Conservation (phyloP, 2,888 invertebrate species). For the Xanthia icteritia region DNA sequence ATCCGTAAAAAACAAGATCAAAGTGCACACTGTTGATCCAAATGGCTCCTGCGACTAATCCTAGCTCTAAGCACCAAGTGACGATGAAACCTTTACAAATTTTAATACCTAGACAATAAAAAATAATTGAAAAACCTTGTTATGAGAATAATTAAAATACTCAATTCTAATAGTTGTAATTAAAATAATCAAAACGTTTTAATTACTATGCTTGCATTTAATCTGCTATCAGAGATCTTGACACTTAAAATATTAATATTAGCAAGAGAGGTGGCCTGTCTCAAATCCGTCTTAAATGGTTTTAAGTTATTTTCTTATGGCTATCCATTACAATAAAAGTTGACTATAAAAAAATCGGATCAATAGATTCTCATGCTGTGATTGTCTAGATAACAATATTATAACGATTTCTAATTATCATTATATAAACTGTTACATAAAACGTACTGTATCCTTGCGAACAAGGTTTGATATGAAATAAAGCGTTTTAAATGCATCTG, state of each 20-base stretch:
- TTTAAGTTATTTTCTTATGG: conserved; percentile 3
- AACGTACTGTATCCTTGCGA: conserved; percentile 1
- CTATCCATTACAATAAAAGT: conserved; percentile 10
- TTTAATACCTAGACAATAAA: neutral
- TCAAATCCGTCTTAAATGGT: neutral
- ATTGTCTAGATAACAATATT: neutral
- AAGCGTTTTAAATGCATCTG: conserved; percentile 21
- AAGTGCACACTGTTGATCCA: neutral
- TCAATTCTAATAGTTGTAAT: conserved; percentile 5
- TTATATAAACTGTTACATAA: neutral
- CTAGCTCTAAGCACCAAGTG: neutral
- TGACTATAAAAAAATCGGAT: neutral
- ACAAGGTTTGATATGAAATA: conserved; percentile 34
- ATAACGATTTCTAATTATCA: neutral
- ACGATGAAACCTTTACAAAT: neutral
- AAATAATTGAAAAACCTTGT: conserved; percentile 16
- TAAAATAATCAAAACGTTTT: conserved; percentile 20
- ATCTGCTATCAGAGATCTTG: conserved; percentile 1
- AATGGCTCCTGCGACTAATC: neutral
- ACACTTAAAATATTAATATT: conserved; percentile 1
- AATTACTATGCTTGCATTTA: conserved; percentile 6
- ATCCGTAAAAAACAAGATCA: neutral
- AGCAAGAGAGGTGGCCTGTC: neutral
- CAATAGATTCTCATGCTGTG: neutral
- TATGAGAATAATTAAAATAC: conserved; percentile 11